These are phyloP conservation scores for Pachypeltis micranthus DNA, from an alignment of 1,140 invertebrate genomes.

Conservation along the genomic window DNA sequence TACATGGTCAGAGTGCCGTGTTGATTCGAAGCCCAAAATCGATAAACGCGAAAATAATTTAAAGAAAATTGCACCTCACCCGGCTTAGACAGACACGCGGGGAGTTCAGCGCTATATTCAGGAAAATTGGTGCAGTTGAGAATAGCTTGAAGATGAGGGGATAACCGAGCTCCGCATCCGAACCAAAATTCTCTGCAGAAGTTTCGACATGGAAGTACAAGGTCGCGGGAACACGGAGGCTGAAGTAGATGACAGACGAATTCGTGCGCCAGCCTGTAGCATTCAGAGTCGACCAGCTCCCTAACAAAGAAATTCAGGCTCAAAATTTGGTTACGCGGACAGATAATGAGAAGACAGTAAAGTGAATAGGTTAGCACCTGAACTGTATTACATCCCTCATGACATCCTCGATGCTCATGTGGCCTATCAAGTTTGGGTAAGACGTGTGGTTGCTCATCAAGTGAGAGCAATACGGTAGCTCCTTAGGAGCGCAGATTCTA, in stretches of 20 bases:
- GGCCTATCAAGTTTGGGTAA: slow-evolving; percentile 67
- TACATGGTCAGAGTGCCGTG: no score
- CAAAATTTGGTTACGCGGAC: neutral
- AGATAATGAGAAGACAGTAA: no score
- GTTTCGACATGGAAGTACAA: slow-evolving; percentile 61
- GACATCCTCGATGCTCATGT: slow-evolving; percentile 50
- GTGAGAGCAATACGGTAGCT: slow-evolving; percentile 54
- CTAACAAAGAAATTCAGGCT: slow-evolving; percentile 35
- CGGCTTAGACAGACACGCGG: slow-evolving; percentile 57
- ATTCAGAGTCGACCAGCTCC: slow-evolving; percentile 76
- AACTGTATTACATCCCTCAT: slow-evolving; percentile 67
- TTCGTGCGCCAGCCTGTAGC: slow-evolving; percentile 68
- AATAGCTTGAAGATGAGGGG: slow-evolving; percentile 50
- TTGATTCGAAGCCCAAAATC: no score
- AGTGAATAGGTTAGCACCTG: slow-evolving; percentile 38
- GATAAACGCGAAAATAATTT: no score
- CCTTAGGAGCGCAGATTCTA: slow-evolving; percentile 51
- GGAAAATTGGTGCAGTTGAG: slow-evolving; percentile 72
- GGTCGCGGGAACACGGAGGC: slow-evolving; percentile 53
- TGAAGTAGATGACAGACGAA: slow-evolving; percentile 76
- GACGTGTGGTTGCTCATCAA: slow-evolving; percentile 66
- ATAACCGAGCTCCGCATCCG: slow-evolving; percentile 63
- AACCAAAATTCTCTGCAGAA: slow-evolving; percentile 76
- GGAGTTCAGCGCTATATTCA: slow-evolving; percentile 56
- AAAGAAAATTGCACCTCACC: slow-evolving; percentile 45